Evolutionary conservation across 2,888 invertebrate genomes (phyloP).

Genomic region (Lepidochrysops patricia): DNA sequence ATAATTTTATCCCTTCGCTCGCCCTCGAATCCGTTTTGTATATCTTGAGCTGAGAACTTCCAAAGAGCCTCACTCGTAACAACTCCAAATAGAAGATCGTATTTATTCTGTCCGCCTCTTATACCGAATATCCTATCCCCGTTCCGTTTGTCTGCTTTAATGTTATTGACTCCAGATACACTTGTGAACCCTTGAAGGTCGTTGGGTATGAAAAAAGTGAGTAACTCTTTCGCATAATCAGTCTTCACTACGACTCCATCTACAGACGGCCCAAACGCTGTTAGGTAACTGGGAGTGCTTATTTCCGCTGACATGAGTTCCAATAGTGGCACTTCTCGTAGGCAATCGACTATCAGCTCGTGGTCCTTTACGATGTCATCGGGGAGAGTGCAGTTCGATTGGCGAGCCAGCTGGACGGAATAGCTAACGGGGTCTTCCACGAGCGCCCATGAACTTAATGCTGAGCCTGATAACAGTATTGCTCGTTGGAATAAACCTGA

Average conservation of each 20-base stretch:
- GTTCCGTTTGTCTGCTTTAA: slow-evolving; percentile 76
- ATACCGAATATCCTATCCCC: slow-evolving; percentile 76
- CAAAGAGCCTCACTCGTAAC: slow-evolving; percentile 94
- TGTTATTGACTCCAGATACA: slow-evolving; percentile 72
- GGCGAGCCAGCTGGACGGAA: slow-evolving; percentile 86
- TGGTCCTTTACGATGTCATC: slow-evolving; percentile 88
- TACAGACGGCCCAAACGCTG: slow-evolving; percentile 93
- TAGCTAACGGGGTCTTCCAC: slow-evolving; percentile 90
- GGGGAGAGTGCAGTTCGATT: slow-evolving; percentile 88
- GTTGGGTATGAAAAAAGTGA: slow-evolving; percentile 81
- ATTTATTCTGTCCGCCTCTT: slow-evolving; percentile 77
- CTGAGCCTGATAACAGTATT: slow-evolving; percentile 90
- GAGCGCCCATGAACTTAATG: slow-evolving; percentile 90
- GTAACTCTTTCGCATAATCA: slow-evolving; percentile 86
- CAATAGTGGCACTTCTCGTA: slow-evolving; percentile 82
- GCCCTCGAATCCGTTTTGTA: slow-evolving; percentile 90
- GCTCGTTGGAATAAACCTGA: slow-evolving; percentile 89
- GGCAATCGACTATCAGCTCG: slow-evolving; percentile 88
- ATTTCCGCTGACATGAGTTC: slow-evolving; percentile 85
- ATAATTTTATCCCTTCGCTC: slow-evolving; percentile 91
- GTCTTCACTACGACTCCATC: slow-evolving; percentile 95
- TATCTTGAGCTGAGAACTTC: slow-evolving; percentile 90
- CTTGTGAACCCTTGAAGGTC: slow-evolving; percentile 78
- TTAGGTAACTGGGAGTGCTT: slow-evolving; percentile 85
- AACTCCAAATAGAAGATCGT: slow-evolving; percentile 92